Percentiles rank a stretch among this genome's conserved stretches.
Evolutionary conservation across 1,140 invertebrate genomes (phyloP).

Genomic region (Ceratoteleas bidentatus): DNA sequence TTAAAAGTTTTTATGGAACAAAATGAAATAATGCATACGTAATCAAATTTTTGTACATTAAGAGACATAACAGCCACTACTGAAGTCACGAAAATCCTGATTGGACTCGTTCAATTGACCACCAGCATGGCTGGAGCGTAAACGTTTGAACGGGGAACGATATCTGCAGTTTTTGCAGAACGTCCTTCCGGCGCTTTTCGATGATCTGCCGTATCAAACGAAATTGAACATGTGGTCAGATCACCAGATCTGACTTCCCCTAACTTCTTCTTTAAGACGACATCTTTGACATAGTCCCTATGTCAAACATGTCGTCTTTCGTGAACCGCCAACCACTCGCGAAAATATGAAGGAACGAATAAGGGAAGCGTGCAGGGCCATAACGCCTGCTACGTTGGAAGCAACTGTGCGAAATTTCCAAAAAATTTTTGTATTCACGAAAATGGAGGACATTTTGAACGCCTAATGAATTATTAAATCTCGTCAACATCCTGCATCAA

Average conservation of each 20-base stretch:
- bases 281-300: too few species aligned
- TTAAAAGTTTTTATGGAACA: background rate
- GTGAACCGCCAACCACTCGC: background rate
- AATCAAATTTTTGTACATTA: background rate
- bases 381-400: constrained; percentile 1
- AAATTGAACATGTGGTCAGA: background rate
- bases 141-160: constrained; percentile 4
- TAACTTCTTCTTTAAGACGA: background rate
- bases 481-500: background rate
- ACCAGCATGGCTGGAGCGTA: constrained; percentile 2
- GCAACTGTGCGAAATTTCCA: constrained; percentile 1
- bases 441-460: background rate
- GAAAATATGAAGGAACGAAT: background rate
- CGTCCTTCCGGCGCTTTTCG: background rate
- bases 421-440: constrained; percentile 1
- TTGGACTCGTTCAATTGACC: background rate
- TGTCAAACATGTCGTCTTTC: background rate
- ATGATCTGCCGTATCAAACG: background rate
- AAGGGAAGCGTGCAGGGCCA: constrained; percentile 1
- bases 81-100: background rate
- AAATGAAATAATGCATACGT: background rate
- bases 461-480: background rate
- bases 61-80: constrained; percentile 7
- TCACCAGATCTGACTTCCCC: background rate
- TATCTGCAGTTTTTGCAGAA: constrained; percentile 2